These are phyloP conservation scores for Euplagia quadripunctaria DNA, from an alignment of 2,888 invertebrate genomes.

Conservation along the genomic window DNA sequence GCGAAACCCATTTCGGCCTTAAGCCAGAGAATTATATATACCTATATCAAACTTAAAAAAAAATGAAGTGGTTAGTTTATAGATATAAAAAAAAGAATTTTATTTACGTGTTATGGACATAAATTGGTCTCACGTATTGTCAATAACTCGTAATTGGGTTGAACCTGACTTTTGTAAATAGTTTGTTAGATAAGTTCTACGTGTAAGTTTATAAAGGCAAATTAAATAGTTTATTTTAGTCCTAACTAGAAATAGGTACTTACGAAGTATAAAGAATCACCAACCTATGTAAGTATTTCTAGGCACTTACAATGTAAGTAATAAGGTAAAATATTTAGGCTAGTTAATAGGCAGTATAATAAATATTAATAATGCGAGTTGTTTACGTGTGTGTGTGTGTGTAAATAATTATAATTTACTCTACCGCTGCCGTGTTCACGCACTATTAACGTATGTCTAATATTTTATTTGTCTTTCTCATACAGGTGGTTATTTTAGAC, in stretches of 20 bases:
- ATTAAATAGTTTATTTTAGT: conserved; percentile 6
- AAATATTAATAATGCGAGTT: conserved; percentile 3
- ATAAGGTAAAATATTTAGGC: conserved; percentile 23
- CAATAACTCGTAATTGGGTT: conserved; percentile 9
- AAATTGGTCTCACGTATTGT: conserved; percentile 2
- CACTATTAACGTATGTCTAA: conserved; percentile 33
- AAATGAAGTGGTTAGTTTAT: no score
- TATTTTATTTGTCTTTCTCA: conserved; percentile 16
- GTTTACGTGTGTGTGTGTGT: conserved; percentile 4
- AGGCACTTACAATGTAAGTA: not conserved
- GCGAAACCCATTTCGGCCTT: not conserved
- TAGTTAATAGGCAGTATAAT: conserved; percentile 11
- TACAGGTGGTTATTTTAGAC: conserved; percentile 2
- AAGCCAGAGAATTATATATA: not conserved
- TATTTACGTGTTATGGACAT: not conserved
- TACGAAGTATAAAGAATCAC: not conserved
- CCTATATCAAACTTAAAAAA: not conserved
- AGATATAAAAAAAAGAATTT: not conserved
- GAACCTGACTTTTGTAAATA: conserved; percentile 12
- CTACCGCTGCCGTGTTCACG: conserved; percentile 34
- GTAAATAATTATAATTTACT: conserved; percentile 23
- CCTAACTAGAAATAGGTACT: not conserved
- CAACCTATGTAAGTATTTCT: not conserved
- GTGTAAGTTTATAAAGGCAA: not conserved
- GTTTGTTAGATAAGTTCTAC: not conserved